phyloP scores from a whole-genome alignment of 2,888 invertebrate species.

The Leptinotarsa juncta region DNA sequence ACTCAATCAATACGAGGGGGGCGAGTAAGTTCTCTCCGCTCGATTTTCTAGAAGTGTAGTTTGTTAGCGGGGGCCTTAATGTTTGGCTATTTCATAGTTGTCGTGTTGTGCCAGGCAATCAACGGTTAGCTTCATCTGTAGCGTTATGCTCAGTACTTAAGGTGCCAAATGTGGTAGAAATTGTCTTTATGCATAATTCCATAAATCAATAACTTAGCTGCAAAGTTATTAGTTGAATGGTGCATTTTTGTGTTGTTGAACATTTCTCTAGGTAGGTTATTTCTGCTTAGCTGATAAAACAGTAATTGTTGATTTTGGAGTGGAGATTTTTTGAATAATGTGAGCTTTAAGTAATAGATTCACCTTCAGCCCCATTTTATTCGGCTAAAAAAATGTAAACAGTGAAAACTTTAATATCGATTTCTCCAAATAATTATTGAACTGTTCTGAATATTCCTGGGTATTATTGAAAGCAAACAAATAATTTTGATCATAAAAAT shows the following conservation, averaged over 20 bases:
- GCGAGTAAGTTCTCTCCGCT: constrained; percentile 19
- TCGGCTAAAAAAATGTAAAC: too few relatives aligned
- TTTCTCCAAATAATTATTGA: too few relatives aligned
- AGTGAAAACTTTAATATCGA: too few relatives aligned
- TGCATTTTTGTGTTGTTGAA: constrained; percentile 22
- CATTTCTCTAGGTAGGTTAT: constrained; percentile 12
- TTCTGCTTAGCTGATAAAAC: constrained; percentile 4
- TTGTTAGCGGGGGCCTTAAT: constrained; percentile 65
- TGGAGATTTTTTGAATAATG: too few relatives aligned
- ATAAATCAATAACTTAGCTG: constrained; percentile 42
- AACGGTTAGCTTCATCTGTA: constrained; percentile 62
- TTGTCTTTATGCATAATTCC: constrained; percentile 44
- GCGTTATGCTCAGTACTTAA: constrained; percentile 52
- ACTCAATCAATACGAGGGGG: constrained; percentile 54
- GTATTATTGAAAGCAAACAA: too few relatives aligned
- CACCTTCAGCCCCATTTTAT: too few relatives aligned
- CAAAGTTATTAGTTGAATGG: constrained; percentile 2
- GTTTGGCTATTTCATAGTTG: constrained; percentile 64
- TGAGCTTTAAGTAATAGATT: too few relatives aligned
- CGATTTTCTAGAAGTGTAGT: constrained; percentile 54
- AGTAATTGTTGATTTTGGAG: not conserved
- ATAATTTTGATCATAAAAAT: too few relatives aligned
- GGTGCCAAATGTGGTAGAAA: constrained; percentile 53
- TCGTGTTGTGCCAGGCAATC: constrained; percentile 67
- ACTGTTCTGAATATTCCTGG: too few relatives aligned